These are phyloP conservation scores for Gallinago media DNA, from an alignment of 2,113 vertebrate species.

Conservation along the genomic window DNA sequence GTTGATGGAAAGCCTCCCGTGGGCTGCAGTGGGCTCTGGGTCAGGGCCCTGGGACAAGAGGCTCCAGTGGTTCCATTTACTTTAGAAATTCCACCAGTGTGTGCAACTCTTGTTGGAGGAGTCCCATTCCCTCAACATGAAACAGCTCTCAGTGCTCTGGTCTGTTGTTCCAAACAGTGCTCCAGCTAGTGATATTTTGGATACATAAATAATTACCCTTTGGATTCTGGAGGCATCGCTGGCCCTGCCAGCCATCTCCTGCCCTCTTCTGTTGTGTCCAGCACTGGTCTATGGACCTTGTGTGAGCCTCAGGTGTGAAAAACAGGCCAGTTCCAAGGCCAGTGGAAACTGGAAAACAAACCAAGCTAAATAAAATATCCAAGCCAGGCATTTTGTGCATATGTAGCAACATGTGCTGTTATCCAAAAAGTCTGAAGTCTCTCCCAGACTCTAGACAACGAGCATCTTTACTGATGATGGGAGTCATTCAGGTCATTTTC, in stretches of 20 bases:
- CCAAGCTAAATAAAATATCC: constrained; percentile 18
- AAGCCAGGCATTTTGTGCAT: not conserved
- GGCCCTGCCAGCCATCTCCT: not conserved
- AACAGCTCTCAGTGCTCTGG: not conserved
- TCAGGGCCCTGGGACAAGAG: not conserved
- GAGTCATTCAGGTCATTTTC: not conserved
- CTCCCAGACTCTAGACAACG: accelerated
- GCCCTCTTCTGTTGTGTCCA: not conserved
- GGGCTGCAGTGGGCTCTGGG: not conserved
- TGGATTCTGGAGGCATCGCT: not conserved
- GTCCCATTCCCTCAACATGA: not conserved
- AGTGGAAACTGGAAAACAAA: constrained; percentile 41
- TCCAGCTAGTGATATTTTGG: not conserved
- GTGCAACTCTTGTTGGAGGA: not conserved
- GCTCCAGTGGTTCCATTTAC: not conserved
- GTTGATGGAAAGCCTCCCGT: not conserved
- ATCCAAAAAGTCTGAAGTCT: not conserved
- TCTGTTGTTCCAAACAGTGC: not conserved
- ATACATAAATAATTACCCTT: not conserved
- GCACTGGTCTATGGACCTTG: not conserved
- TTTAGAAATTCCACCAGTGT: constrained; percentile 11
- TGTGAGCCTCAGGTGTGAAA: constrained; percentile 24
- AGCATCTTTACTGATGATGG: not conserved
- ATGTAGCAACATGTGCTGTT: not conserved
- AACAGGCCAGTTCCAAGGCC: not conserved